Conservation (phyloP, 2,113 vertebrate genomes). For the Rutilus rutilus region DNA sequence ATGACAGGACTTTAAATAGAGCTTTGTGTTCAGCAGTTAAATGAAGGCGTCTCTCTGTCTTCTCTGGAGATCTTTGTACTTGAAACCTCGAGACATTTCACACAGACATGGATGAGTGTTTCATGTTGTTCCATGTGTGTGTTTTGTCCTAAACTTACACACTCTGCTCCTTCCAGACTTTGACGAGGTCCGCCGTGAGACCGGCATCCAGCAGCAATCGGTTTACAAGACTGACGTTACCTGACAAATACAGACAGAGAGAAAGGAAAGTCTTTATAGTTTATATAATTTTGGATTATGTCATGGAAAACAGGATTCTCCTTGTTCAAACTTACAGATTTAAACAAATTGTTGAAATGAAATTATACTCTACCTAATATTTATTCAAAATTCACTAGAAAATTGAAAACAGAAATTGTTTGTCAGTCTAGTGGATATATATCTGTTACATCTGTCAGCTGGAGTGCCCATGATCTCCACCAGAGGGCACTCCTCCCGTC, state of each 20-base stretch:
- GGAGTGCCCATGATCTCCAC: too few relatives aligned
- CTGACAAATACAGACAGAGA: conserved; percentile 69
- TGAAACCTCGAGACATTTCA: conserved; percentile 7
- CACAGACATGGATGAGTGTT: neutral
- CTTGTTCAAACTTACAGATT: neutral
- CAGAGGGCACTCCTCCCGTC: too few relatives aligned
- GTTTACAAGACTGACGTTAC: conserved; percentile 87
- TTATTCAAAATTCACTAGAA: neutral
- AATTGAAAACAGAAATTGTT: neutral
- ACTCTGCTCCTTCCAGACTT: conserved; percentile 87
- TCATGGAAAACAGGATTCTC: neutral
- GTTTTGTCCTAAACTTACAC: conserved; percentile 78
- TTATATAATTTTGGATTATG: neutral
- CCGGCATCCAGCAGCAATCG: conserved; percentile 92
- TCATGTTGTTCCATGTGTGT: conserved; percentile 26
- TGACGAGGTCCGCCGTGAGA: conserved; percentile 88
- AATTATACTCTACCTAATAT: neutral
- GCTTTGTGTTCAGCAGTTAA: neutral
- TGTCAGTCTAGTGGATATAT: neutral
- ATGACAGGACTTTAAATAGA: neutral
- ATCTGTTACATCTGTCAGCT: neutral
- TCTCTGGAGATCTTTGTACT: neutral
- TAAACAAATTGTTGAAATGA: neutral
- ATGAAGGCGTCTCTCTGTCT: neutral
- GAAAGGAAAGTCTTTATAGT: conserved; percentile 14